Conservation (phyloP, 1,140 invertebrate species). For the Hormaphis cornu region DNA sequence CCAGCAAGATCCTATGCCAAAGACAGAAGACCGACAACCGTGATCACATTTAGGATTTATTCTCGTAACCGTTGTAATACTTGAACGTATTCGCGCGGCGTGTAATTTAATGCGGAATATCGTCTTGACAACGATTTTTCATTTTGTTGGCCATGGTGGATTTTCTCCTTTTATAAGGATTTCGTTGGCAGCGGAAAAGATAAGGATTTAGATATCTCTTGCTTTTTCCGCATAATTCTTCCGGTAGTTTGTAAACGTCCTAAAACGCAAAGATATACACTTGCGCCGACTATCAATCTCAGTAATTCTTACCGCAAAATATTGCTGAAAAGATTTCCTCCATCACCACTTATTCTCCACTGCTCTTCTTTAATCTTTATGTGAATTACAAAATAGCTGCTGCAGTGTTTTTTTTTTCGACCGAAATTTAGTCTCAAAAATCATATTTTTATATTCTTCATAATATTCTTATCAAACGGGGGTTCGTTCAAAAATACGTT, state of each 20-base stretch:
- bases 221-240: constrained; percentile 10
- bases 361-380: too few species aligned
- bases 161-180: constrained; percentile 15
- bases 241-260: constrained; percentile 12
- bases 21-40: too few species aligned
- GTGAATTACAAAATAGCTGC: background rate
- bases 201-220: background rate
- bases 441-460: too few species aligned
- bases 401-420: background rate
- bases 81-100: background rate
- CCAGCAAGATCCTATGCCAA: too few species aligned
- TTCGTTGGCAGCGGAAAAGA: constrained; percentile 3
- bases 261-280: constrained; percentile 1
- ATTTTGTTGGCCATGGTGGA: background rate
- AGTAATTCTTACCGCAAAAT: background rate
- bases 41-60: background rate
- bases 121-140: constrained; percentile 17
- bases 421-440: too few species aligned
- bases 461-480: too few species aligned
- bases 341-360: background rate
- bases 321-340: background rate
- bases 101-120: constrained; percentile 1
- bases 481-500: too few species aligned
- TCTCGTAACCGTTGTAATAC: background rate
- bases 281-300: background rate